phyloP scores from a whole-genome alignment of 2,797 vertebrate species.

The Catamblyrhynchus diadema region DNA sequence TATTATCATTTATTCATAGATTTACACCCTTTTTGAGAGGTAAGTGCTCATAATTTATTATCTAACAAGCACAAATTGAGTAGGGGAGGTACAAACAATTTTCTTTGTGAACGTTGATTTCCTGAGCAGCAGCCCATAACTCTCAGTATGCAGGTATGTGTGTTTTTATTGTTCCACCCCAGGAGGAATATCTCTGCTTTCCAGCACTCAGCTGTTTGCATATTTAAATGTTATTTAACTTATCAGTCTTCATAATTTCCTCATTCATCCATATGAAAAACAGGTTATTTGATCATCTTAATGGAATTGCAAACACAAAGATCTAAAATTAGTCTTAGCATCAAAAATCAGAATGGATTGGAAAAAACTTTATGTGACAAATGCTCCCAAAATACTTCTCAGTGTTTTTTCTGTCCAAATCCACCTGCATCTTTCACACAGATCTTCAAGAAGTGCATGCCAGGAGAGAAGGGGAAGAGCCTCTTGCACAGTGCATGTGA shows the following conservation, averaged over 20 bases:
- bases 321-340: not conserved
- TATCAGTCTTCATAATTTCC: not conserved
- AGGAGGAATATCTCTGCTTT: not conserved
- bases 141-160: not conserved
- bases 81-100: not conserved
- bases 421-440: not conserved
- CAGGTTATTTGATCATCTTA: not conserved
- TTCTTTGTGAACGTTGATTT: not conserved
- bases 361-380: not conserved
- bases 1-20: not conserved
- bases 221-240: not conserved
- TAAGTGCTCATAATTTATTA: not conserved
- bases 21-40: not conserved
- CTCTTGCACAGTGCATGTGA: fast-evolving
- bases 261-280: not conserved
- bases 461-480: not conserved
- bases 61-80: not conserved
- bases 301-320: not conserved
- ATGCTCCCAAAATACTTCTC: not conserved
- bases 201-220: not conserved
- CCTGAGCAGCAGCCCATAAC: not conserved
- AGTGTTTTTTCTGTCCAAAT: not conserved
- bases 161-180: not conserved
- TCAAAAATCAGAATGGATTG: not conserved
- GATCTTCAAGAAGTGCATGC: not conserved